phyloP scores from a whole-genome alignment of 2,888 invertebrate species.

The Leptopilina drosophilae region DNA sequence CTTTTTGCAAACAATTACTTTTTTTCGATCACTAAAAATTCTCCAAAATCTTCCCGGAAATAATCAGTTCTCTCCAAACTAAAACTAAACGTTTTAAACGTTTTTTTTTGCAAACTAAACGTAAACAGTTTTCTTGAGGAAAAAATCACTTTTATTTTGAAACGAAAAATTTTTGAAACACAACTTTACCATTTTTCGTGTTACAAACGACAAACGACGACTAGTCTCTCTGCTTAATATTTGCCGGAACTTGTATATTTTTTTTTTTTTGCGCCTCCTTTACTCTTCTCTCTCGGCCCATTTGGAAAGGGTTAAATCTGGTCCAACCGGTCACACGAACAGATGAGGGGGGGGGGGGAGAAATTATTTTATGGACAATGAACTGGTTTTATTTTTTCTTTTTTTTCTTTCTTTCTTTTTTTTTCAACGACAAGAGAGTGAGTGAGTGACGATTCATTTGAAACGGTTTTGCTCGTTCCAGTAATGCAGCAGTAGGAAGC shows the following conservation, averaged over 20 bases:
- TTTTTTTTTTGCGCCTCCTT: background rate
- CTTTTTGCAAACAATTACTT: too few relatives aligned
- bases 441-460: background rate
- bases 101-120: too few relatives aligned
- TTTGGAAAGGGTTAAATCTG: constrained; percentile 31
- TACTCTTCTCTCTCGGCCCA: too few relatives aligned
- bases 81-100: too few relatives aligned
- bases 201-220: background rate
- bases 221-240: background rate
- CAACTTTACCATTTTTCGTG: background rate
- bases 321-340: constrained; percentile 34
- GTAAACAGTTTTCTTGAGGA: too few relatives aligned
- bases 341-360: background rate
- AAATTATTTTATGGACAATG: constrained; percentile 44
- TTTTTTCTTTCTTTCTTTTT: too few relatives aligned
- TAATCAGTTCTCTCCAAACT: too few relatives aligned
- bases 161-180: background rate
- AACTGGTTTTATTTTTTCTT: constrained; percentile 41
- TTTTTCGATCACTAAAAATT: too few relatives aligned
- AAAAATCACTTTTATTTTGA: too few relatives aligned
- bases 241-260: background rate
- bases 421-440: too few relatives aligned
- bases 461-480: constrained; percentile 52
- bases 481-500: constrained; percentile 51
- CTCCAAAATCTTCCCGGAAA: too few relatives aligned